Evolutionary conservation across 1,140 invertebrate species (phyloP).

Genomic region (Augochlora pura): DNA sequence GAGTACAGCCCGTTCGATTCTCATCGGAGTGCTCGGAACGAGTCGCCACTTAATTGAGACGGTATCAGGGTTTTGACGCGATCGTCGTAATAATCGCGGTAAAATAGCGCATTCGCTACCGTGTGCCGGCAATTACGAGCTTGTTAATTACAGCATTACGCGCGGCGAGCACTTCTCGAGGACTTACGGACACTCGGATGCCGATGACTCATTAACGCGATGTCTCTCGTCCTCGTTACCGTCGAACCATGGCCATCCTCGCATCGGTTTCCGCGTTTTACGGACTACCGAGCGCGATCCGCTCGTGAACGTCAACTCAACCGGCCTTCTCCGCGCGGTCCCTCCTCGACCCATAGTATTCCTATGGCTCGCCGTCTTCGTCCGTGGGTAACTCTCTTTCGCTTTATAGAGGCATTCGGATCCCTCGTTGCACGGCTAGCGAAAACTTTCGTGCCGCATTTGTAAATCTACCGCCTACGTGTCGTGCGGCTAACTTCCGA

Average conservation of each 20-base stretch:
- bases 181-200: too few species aligned
- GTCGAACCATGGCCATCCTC: background rate
- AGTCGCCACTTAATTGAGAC: slow-evolving; percentile 41
- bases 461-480: slow-evolving; percentile 45
- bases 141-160: slow-evolving; percentile 44
- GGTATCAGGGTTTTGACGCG: slow-evolving; percentile 11
- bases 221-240: slow-evolving; percentile 47
- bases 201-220: slow-evolving; percentile 54
- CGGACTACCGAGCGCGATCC: slow-evolving; percentile 36
- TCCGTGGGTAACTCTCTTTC: background rate
- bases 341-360: slow-evolving; percentile 27
- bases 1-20: background rate
- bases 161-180: background rate
- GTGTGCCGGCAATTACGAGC: slow-evolving; percentile 32
- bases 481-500: slow-evolving; percentile 21
- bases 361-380: background rate
- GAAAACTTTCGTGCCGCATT: slow-evolving; percentile 45
- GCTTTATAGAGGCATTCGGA: background rate
- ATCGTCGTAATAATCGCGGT: slow-evolving; percentile 14
- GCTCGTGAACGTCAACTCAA: slow-evolving; percentile 56
- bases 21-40: too few species aligned
- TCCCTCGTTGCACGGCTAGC: slow-evolving; percentile 3
- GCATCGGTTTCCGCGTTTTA: slow-evolving; percentile 59
- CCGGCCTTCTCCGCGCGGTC: slow-evolving; percentile 36
- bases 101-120: slow-evolving; percentile 27